These are phyloP conservation scores for Hippolais icterina DNA, from an alignment of 2,113 vertebrate genomes.

Conservation along the genomic window DNA sequence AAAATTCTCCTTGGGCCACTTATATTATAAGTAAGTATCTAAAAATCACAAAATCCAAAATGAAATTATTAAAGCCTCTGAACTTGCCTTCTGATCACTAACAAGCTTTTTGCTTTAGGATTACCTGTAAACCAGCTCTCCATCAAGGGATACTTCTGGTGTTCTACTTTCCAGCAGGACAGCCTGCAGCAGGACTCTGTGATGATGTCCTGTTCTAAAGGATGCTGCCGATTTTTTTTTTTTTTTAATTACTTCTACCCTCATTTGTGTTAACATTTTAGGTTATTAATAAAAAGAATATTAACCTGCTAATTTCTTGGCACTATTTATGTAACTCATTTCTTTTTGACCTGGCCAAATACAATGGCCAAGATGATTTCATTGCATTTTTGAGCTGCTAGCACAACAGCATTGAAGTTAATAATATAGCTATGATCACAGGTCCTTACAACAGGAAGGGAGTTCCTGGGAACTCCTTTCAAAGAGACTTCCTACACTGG, in stretches of 20 bases:
- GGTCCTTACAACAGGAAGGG: slow-evolving; percentile 38
- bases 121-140: not conserved
- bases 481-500: not conserved
- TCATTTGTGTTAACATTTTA: not conserved
- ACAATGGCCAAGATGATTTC: slow-evolving; percentile 44
- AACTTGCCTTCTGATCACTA: not conserved
- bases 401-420: not conserved
- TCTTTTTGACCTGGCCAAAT: not conserved
- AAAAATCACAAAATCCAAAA: not conserved
- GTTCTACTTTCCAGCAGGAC: not conserved
- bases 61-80: not conserved
- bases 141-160: not conserved
- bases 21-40: not conserved
- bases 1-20: not conserved
- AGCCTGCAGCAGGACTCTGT: not conserved
- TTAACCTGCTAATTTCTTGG: not conserved
- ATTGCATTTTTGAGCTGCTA: not conserved
- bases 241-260: not conserved
- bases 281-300: not conserved
- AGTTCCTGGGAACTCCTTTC: slow-evolving; percentile 55
- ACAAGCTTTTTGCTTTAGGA: not conserved
- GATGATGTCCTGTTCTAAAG: not conserved
- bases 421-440: not conserved
- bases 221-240: not conserved
- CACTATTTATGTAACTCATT: not conserved